Base-by-base conservation (phyloP, 1,140 invertebrate genomes). In the Trigoniulus corallinus region DNA sequence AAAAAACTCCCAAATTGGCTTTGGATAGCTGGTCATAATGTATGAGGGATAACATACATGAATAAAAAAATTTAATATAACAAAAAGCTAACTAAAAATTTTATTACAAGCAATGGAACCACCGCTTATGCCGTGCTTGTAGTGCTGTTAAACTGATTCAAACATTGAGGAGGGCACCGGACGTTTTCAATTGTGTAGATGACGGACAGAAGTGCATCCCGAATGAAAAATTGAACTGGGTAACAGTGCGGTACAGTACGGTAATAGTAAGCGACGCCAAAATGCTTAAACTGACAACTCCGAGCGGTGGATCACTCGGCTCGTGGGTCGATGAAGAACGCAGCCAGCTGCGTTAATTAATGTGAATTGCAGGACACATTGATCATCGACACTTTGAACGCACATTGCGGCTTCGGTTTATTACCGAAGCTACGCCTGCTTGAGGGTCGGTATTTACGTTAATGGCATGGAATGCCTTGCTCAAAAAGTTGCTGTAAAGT, bases 271-370 rank as follows among this genome's bases (percentile, higher is more conserved):
- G 29, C 29, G 29, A 34, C 29, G 29, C 29, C 29, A 34, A 34
- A 34, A 34, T 34, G 29, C 29, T 44, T 21, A 44, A 44, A 44
- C 18, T 34, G 45, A 66, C 53, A 59, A 69, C 61, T 61, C 62
- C 63, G 59, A 58, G 61, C 67, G 70, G 68, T 70, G 69, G 68
- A 81, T 81, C 78, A 78, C 76, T 81, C 68, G 77, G 77, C 73
- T 81, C 76, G 72, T 73, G 74, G 68, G 69, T 81, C 78, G 78
- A 81, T 82, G 79, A 83, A 83, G 75, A 82, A 78, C 78, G 78
- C 77, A 81, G 68, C 67, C 57, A 81, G 78, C 70, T 81, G 78
- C 77, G 78, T 72, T 73, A 76, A 71, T 70, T 74, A 72, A 71
- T 81, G 78, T 79, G 76, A 82, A 81, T 75, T 82, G 80, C 79